Base-by-base conservation (phyloP, 1,140 invertebrate genomes). In the Drosophila pruinosa region DNA sequence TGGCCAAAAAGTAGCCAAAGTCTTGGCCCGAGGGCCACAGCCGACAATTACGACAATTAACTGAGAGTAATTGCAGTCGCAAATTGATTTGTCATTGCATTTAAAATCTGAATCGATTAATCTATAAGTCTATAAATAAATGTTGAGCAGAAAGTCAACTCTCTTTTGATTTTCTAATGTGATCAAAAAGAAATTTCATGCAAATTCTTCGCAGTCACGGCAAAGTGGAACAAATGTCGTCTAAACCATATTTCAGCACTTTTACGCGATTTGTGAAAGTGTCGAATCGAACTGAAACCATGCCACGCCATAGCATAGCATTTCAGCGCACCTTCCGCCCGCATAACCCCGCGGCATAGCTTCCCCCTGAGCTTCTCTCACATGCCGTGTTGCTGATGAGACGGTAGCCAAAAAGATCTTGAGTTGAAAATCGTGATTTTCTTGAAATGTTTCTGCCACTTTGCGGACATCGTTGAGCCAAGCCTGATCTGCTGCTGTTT, bases 371-470 rank as follows among this genome's bases (percentile, higher is more conserved):
- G 57, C 31, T 0, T 41, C 28, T 22, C 17, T 17, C 26, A 28
- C n/a, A n/a, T n/a, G 26, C 5, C 8, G 26, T 6, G 26, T 7
- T 28, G 26, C 5, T 28, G 26, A 28, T 1, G 3, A 3, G 39
- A 17, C 59, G 39, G 67, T 56, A 39, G 68, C 53, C 39, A 63
- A 59, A 74, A 68, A 58, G 62, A 56, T 24, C 38, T 64, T 43
- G 63, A 85, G 80, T 80, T 80, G 77, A 67, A 76, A 80, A 74
- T 86, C 80, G 80, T 85, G 80, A 76, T 85, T 81, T 78, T 80
- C 77, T 61, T 65, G 64, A 88, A 88, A 81, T 77, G 76, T 81
- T 81, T 85, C 67, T 77, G 77, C 77, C 78, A 77, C 77, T 85
- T 74, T 58, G 45, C 48, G 10, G 17, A 28, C 59, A 34, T 26